These are phyloP conservation scores for Plusia festucae DNA, from an alignment of 2,888 invertebrate genomes.

Conservation along the genomic window DNA sequence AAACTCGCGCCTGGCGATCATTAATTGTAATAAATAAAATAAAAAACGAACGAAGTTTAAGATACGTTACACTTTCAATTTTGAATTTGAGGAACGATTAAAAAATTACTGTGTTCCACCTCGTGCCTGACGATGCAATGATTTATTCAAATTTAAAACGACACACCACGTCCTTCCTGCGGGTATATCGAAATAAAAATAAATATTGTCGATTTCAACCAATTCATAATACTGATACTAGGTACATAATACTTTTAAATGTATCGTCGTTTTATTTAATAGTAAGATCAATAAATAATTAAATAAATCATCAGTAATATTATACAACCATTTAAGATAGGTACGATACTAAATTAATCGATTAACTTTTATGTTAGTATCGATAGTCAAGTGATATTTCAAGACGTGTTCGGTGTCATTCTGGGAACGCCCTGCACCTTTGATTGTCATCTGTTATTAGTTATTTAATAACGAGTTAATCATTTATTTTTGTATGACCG, in stretches of 20 bases:
- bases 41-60: conserved; percentile 38
- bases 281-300: neutral
- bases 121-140: conserved; percentile 80
- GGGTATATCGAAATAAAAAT: conserved; percentile 59
- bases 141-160: conserved; percentile 62
- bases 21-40: conserved; percentile 61
- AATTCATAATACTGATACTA: conserved; percentile 8
- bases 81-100: conserved; percentile 41
- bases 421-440: neutral
- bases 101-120: conserved; percentile 69
- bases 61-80: conserved; percentile 63
- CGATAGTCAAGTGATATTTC: neutral
- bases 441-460: neutral
- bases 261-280: neutral
- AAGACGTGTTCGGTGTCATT: too few species aligned
- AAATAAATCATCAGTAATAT: neutral
- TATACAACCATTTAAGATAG: neutral
- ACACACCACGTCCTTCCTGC: conserved; percentile 21
- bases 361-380: neutral
- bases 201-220: neutral
- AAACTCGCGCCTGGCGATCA: conserved; percentile 62
- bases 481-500: too few species aligned
- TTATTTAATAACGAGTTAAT: neutral
- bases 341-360: neutral
- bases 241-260: conserved; percentile 12